A percentile compares a stretch with the other conserved stretches of the same genome.
These are phyloP conservation scores for Willisornis vidua DNA, from an alignment of 2,113 vertebrate genomes.

Conservation along the genomic window DNA sequence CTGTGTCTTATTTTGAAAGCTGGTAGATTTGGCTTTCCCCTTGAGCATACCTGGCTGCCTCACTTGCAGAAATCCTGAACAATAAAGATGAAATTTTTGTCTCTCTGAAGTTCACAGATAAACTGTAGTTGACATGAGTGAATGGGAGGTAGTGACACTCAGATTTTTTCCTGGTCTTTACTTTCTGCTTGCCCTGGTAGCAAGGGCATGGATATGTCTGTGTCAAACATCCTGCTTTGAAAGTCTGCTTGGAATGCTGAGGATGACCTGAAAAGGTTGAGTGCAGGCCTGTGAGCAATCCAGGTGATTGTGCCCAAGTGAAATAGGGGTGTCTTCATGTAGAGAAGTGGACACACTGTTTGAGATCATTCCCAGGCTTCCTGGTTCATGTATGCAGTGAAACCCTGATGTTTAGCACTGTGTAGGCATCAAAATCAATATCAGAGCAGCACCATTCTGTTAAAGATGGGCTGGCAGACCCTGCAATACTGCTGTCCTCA, in stretches of 20 bases:
- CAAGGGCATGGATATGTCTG: not conserved
- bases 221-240: not conserved
- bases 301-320: rapidly evolving
- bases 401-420: not conserved
- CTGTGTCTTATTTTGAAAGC: not conserved
- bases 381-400: not conserved
- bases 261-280: too few species aligned
- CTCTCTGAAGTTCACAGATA: not conserved
- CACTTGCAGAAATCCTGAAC: not conserved
- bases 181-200: not conserved
- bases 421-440: not conserved
- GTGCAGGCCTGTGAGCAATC: not conserved
- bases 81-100: not conserved
- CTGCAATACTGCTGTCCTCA: not conserved
- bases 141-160: not conserved
- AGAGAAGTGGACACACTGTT: not conserved
- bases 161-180: not conserved
- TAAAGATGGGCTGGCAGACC: not conserved
- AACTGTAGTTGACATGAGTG: not conserved
- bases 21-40: not conserved
- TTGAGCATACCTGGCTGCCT: not conserved
- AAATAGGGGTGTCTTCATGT: rapidly evolving
- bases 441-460: not conserved
- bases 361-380: not conserved
- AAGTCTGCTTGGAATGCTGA: not conserved